phyloP scores from a whole-genome alignment of 1,140 invertebrate species.

The Halesus radiatus region DNA sequence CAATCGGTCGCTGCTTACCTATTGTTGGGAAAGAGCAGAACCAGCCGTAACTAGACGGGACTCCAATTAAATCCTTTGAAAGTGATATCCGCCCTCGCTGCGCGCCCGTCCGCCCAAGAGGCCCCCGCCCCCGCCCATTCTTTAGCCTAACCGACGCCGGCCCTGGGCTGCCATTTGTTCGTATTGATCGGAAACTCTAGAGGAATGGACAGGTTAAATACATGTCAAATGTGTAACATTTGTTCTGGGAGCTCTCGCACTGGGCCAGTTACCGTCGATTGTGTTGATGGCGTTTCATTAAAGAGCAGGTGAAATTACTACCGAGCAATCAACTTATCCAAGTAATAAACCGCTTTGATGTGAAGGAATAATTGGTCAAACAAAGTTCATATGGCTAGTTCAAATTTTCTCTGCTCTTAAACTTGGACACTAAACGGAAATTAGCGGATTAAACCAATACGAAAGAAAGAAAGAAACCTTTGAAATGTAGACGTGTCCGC shows the following conservation, averaged over 20 bases:
- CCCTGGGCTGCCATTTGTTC: constrained; percentile 3
- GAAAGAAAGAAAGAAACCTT: too few relatives aligned
- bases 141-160: background rate
- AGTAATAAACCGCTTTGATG: too few relatives aligned
- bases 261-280: too few relatives aligned
- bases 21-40: constrained; percentile 17
- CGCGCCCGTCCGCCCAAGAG: background rate
- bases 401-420: too few relatives aligned
- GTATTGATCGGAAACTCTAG: constrained; percentile 8
- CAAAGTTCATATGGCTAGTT: too few relatives aligned
- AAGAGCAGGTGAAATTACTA: too few relatives aligned
- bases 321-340: too few relatives aligned
- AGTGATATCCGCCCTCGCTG: constrained; percentile 17
- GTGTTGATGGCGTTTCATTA: too few relatives aligned
- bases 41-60: background rate
- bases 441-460: too few relatives aligned
- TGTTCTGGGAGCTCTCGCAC: background rate
- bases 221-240: constrained; percentile 24
- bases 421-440: too few relatives aligned
- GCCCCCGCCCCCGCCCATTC: constrained; percentile 1
- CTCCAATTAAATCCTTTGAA: constrained; percentile 35
- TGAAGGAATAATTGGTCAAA: too few relatives aligned
- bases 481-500: too few relatives aligned
- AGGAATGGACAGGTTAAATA: constrained; percentile 28
- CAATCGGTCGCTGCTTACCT: background rate